These are phyloP conservation scores for Caiman crocodilus DNA, from an alignment of 2,797 vertebrate species.

Conservation along the genomic window DNA sequence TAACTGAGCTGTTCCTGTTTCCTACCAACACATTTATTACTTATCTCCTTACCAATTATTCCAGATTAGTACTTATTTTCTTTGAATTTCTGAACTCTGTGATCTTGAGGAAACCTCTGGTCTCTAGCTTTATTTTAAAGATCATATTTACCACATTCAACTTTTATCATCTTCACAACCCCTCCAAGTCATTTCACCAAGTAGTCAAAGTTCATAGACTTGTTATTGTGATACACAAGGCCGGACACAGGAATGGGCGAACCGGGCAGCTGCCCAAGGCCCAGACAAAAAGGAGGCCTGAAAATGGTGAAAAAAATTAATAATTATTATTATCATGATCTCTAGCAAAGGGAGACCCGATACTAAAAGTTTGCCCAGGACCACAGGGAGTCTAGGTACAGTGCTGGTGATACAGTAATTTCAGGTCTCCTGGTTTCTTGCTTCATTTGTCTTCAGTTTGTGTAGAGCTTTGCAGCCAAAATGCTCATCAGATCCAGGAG, in stretches of 20 bases:
- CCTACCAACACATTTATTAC: neutral
- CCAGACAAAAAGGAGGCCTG: too few species aligned
- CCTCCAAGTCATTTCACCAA: neutral
- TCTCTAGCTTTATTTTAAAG: neutral
- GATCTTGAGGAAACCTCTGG: neutral
- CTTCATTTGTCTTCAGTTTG: neutral
- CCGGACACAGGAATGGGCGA: too few species aligned
- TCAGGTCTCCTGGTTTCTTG: neutral
- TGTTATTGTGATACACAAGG: neutral
- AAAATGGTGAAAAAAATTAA: too few species aligned
- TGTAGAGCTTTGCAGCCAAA: conserved; percentile 27
- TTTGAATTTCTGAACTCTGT: neutral
- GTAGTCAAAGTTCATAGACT: neutral
- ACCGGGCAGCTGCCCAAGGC: too few species aligned
- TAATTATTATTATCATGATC: too few species aligned
- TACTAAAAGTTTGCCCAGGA: too few species aligned
- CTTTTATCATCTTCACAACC: neutral
- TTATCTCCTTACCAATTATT: neutral
- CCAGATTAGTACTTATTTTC: neutral
- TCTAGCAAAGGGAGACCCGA: too few species aligned
- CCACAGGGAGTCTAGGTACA: too few species aligned
- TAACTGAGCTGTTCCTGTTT: neutral
- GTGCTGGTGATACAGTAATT: neutral
- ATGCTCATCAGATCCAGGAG: conserved; percentile 6
- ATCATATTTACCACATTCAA: neutral